These are phyloP conservation scores for Tipula lateralis DNA, from an alignment of 2,888 invertebrate species.

Conservation along the genomic window DNA sequence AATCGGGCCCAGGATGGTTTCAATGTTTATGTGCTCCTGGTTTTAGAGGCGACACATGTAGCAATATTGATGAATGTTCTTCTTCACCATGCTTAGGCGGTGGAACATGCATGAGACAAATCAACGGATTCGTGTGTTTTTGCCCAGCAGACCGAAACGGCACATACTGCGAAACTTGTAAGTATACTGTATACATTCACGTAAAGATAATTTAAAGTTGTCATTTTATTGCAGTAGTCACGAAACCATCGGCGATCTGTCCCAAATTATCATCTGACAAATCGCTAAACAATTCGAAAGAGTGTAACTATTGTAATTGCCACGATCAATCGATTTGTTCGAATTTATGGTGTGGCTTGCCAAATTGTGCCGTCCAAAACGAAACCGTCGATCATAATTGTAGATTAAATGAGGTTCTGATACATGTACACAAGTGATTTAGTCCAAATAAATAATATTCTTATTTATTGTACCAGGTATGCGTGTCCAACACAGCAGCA, in stretches of 20 bases:
- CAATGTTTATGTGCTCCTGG: conserved; percentile 79
- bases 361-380: conserved; percentile 67
- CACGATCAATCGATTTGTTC: conserved; percentile 72
- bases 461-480: conserved; percentile 54
- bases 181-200: too few relatives aligned
- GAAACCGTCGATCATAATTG: neutral
- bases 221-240: conserved; percentile 41
- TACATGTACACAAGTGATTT: neutral
- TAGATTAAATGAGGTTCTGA: neutral
- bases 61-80: conserved; percentile 76
- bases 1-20: conserved; percentile 84
- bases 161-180: conserved; percentile 66
- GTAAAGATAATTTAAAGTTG: neutral
- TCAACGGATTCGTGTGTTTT: conserved; percentile 67
- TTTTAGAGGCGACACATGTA: conserved; percentile 74
- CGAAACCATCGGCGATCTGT: conserved; percentile 48
- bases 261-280: conserved; percentile 45
- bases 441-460: too few relatives aligned
- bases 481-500: conserved; percentile 76
- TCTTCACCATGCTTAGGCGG: conserved; percentile 73
- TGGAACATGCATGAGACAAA: conserved; percentile 72
- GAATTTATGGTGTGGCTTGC: conserved; percentile 83
- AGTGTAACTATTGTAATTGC: conserved; percentile 82
- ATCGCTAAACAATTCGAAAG: conserved; percentile 37
- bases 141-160: conserved; percentile 68